A percentile compares a stretch with the other conserved stretches of the same genome.
These are phyloP conservation scores for Paracentrotus lividus DNA, from an alignment of 53 echinoderm and acorn worm species.

Conservation along the genomic window DNA sequence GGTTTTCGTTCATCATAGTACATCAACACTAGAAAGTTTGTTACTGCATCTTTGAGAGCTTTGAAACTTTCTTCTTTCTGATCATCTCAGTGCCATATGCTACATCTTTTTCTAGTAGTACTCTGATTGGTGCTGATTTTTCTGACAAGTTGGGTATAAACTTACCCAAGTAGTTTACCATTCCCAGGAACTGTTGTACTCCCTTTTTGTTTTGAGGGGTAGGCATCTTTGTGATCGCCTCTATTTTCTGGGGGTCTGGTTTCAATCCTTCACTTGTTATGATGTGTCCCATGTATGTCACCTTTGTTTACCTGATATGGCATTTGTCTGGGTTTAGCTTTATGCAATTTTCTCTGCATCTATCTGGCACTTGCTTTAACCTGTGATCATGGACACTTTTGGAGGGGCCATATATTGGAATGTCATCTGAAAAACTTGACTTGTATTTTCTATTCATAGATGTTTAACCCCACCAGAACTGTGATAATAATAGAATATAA, in stretches of 20 bases:
- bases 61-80: neutral
- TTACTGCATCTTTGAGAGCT: slow-evolving; percentile 26
- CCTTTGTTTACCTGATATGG: neutral
- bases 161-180: slow-evolving; percentile 66
- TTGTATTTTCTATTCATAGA: no score
- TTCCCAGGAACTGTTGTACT: slow-evolving; percentile 70
- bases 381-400: no score
- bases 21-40: slow-evolving; percentile 10
- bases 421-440: no score
- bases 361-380: no score
- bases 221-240: slow-evolving; percentile 52
- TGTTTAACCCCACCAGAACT: no score
- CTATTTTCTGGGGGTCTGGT: neutral
- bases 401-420: no score
- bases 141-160: slow-evolving; percentile 71
- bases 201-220: slow-evolving; percentile 48
- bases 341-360: no score
- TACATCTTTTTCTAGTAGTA: slow-evolving; percentile 64
- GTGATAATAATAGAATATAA: no score
- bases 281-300: neutral
- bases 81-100: slow-evolving; percentile 53
- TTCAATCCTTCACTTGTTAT: neutral
- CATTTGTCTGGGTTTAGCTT: neutral
- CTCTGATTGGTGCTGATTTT: slow-evolving; percentile 42
- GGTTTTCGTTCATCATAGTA: slow-evolving; percentile 47